Conservation (phyloP, 2,888 invertebrate species). For the Aricia artaxerxes region DNA sequence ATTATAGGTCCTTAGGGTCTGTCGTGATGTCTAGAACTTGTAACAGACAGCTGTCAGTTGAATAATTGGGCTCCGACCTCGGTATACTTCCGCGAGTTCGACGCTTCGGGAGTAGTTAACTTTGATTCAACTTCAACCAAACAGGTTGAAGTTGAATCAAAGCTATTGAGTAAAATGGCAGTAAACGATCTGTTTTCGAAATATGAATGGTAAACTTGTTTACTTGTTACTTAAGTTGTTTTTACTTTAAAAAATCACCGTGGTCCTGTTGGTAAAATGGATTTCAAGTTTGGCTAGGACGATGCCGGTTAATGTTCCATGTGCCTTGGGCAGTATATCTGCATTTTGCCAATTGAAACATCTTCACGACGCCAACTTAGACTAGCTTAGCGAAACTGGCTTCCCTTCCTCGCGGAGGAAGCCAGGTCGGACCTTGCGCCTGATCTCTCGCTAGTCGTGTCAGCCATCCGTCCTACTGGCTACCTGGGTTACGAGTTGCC, state of each 20-base stretch:
- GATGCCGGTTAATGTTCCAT: no score
- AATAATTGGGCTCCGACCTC: slow-evolving; percentile 31
- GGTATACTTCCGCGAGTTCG: slow-evolving; percentile 26
- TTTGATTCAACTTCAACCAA: no score
- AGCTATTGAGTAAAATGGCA: not conserved
- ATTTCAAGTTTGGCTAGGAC: not conserved
- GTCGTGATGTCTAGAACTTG: slow-evolving; percentile 31
- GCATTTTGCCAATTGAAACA: no score
- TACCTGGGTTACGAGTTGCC: no score
- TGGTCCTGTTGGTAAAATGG: not conserved
- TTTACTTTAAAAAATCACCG: not conserved
- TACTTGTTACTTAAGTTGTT: not conserved
- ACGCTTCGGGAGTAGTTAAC: not conserved
- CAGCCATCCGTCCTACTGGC: no score
- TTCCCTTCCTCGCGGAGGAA: no score
- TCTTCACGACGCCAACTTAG: no score
- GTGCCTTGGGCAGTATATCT: no score
- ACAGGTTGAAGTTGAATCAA: not conserved
- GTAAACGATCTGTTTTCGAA: not conserved
- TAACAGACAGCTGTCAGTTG: slow-evolving; percentile 33
- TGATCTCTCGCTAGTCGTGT: no score
- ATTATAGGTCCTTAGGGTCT: slow-evolving; percentile 33
- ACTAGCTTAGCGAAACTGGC: no score
- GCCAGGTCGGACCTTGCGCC: no score
- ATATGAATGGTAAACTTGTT: not conserved